phyloP scores from a whole-genome alignment of 2,888 invertebrate species.

The Pherbina coryleti region DNA sequence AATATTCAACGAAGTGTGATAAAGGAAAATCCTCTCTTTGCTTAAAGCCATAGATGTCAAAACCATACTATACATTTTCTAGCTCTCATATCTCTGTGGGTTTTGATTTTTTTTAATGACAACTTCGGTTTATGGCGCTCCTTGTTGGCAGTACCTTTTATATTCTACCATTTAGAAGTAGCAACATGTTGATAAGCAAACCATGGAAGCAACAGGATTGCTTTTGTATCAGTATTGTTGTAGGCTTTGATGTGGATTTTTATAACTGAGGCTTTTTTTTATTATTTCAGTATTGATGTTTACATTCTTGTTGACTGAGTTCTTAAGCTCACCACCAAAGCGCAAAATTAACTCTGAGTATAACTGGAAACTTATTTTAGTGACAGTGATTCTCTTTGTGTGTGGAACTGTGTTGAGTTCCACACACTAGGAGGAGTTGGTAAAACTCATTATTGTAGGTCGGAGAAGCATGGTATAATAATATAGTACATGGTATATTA shows the following conservation, averaged over 20 bases:
- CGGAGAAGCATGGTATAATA: not conserved
- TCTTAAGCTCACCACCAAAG: not conserved
- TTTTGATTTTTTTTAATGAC: not conserved
- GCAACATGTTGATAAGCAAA: not conserved
- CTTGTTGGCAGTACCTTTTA: not conserved
- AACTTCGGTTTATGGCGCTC: not conserved
- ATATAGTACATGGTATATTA: too few relatives aligned
- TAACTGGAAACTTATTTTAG: not conserved
- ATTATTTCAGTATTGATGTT: not conserved
- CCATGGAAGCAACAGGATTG: not conserved
- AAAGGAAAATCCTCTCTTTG: too few relatives aligned
- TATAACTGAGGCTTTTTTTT: not conserved
- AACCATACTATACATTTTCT: not conserved
- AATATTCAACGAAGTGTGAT: too few relatives aligned
- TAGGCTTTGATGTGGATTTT: not conserved
- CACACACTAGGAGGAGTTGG: not conserved
- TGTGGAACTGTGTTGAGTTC: conserved; percentile 11
- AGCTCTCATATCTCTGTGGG: not conserved
- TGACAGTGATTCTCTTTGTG: not conserved
- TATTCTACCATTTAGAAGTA: not conserved
- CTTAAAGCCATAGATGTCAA: not conserved
- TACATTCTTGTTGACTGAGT: not conserved
- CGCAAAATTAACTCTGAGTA: not conserved
- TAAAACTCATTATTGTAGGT: not conserved
- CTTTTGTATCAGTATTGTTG: not conserved